These are phyloP conservation scores for Euspilapteryx auroguttella DNA, from an alignment of 2,888 invertebrate genomes.

Conservation along the genomic window DNA sequence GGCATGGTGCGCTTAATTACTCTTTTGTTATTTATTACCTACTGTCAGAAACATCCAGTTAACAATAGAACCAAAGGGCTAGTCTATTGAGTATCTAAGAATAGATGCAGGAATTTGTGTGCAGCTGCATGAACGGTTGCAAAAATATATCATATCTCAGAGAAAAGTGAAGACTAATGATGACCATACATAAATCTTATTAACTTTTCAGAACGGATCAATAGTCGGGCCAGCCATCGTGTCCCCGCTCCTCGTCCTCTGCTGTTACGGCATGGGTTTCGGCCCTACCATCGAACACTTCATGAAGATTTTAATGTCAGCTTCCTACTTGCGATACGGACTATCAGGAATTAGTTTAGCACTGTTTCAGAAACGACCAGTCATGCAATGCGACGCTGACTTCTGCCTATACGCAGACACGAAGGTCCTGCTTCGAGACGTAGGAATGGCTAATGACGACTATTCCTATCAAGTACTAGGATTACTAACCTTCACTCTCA, in stretches of 20 bases:
- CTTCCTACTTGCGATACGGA: conserved; percentile 69
- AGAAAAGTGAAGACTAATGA: no score
- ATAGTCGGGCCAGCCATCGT: conserved; percentile 59
- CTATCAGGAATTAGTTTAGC: conserved; percentile 64
- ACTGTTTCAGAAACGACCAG: conserved; percentile 61
- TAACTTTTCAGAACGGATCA: conserved; percentile 61
- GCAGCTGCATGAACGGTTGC: no score
- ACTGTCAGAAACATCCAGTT: no score
- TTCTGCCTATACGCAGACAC: conserved; percentile 63
- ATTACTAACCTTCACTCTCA: conserved; percentile 55
- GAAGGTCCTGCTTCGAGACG: conserved; percentile 62
- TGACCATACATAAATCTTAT: no score
- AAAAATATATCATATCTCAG: no score
- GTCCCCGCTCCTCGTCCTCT: conserved; percentile 58
- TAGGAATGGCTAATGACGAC: conserved; percentile 59
- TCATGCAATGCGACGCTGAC: conserved; percentile 62
- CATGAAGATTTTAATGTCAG: conserved; percentile 58
- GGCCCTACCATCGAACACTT: conserved; percentile 48
- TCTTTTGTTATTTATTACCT: no score
- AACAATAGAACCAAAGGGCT: no score
- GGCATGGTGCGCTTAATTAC: no score
- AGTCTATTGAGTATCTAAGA: no score
- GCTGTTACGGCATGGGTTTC: conserved; percentile 67
- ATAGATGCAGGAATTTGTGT: no score
- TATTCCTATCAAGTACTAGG: conserved; percentile 60